Evolutionary conservation across 2,113 vertebrate species (phyloP), one percentile per base, ranked within the genome.

Genomic region (Turdus rufiventris): DNA sequence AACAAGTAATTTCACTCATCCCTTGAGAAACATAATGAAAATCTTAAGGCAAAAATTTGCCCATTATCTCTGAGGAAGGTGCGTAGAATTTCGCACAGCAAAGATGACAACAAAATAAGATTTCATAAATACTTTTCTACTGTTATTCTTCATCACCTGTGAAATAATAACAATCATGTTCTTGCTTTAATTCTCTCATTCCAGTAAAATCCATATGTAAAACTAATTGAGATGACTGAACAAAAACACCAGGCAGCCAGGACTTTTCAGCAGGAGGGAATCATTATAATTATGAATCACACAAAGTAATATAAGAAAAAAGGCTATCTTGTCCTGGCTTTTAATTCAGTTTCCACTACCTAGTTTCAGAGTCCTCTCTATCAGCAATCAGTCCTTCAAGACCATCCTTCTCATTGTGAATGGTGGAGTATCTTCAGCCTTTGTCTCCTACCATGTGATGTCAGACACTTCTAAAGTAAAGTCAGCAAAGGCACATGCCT

Each of bases 141-240:
- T 63, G 56, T 90, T 15, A 3, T 68, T 91, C 62, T 94, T 79
- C 78, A 91, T 95, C 62, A 85, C 17, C 42, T 89, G 20, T 79
- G 81, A 94, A 94, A 89, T 19, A 76, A 85, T 89, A 94, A 36
- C 58, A 68, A 42, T 91, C 45, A 54, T 29, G 10, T 80, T 91
- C 51, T 92, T 88, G 18, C 81, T 79, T 42, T 89, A 95, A 93
- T 91, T 95, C 74, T 94, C 51, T 76, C 15, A 63, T 78, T 94
- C 85, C 24, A 11, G 54, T 87, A 82, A 96, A 95, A 88, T 82
- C 62, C 58, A 70, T 91, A 73, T 73, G 66, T 93, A 92, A 93
- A 96, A 94, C 77, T 91, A 91, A 95, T 92, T 54, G 74, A 48
- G 71, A 61, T 93, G 87, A 95, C 74, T 88, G 91, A 95, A 58